Percentiles rank a stretch among this genome's conserved stretches.
Conservation (phyloP, 2,797 vertebrate species). For the Kryptolebias ocellatus region DNA sequence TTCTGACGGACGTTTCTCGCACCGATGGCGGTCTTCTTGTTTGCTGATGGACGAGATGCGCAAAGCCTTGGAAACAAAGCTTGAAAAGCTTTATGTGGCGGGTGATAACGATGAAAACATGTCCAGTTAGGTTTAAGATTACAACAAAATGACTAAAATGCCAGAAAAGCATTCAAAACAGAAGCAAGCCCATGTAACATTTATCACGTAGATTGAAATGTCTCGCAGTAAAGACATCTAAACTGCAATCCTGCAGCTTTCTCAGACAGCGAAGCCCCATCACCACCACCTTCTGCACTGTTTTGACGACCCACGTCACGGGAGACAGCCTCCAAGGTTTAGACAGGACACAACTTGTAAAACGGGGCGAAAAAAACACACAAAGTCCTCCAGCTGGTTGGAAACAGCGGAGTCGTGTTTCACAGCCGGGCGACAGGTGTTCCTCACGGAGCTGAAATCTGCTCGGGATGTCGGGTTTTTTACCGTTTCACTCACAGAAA, state of each 20-base stretch:
- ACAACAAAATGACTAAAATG: too few species aligned
- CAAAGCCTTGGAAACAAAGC: too few species aligned
- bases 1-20: too few species aligned
- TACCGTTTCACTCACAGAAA: not conserved
- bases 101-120: too few species aligned
- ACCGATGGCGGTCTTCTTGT: too few species aligned
- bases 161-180: too few species aligned
- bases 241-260: conserved; percentile 19
- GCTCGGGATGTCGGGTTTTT: not conserved
- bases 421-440: conserved; percentile 65
- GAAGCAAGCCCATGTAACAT: too few species aligned
- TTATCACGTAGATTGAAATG: too few species aligned
- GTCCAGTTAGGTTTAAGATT: too few species aligned
- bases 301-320: conserved; percentile 54
- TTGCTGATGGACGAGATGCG: too few species aligned
- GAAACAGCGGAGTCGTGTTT: conserved; percentile 61
- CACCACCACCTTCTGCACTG: conserved; percentile 37
- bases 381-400: conserved; percentile 25
- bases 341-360: conserved; percentile 26
- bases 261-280: conserved; percentile 10
- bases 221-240: too few species aligned
- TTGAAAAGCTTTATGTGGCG: too few species aligned
- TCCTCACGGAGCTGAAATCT: conserved; percentile 15
- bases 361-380: conserved; percentile 26
- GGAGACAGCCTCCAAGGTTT: conserved; percentile 30